These are phyloP conservation scores for Mobula birostris DNA, from an alignment of 2,113 vertebrate species.

Conservation along the genomic window DNA sequence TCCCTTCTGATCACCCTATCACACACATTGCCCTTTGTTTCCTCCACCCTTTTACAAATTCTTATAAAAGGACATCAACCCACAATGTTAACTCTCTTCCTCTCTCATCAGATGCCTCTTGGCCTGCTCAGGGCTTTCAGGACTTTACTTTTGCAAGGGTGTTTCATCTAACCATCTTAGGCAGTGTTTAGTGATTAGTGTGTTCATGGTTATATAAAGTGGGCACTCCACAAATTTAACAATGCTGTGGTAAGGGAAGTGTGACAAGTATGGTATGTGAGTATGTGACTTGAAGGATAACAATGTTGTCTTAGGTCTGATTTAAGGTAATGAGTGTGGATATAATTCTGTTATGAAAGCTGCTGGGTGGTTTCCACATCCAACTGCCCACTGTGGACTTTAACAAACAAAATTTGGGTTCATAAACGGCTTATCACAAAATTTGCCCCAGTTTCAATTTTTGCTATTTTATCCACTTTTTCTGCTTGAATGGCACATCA, in stretches of 20 bases:
- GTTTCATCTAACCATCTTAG: too few species aligned
- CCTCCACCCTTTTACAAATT: too few species aligned
- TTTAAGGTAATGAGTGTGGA: background rate
- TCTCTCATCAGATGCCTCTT: too few species aligned
- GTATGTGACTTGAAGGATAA: background rate
- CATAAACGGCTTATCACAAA: background rate
- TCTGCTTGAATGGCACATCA: background rate
- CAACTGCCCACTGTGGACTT: background rate
- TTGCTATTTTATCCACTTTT: background rate
- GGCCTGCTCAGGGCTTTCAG: too few species aligned
- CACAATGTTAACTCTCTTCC: too few species aligned
- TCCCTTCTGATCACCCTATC: too few species aligned
- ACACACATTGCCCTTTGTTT: too few species aligned
- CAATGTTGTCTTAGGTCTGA: background rate
- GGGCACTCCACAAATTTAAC: background rate
- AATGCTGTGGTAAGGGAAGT: background rate
- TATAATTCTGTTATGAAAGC: too few species aligned
- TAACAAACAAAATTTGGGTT: background rate
- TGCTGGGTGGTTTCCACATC: background rate
- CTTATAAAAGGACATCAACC: too few species aligned
- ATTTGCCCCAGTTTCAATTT: background rate
- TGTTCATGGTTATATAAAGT: background rate
- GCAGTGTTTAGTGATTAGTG: background rate
- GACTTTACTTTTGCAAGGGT: too few species aligned
- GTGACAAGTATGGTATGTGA: background rate